Conservation (phyloP, 1,140 invertebrate species). For the Aricia agestis region DNA sequence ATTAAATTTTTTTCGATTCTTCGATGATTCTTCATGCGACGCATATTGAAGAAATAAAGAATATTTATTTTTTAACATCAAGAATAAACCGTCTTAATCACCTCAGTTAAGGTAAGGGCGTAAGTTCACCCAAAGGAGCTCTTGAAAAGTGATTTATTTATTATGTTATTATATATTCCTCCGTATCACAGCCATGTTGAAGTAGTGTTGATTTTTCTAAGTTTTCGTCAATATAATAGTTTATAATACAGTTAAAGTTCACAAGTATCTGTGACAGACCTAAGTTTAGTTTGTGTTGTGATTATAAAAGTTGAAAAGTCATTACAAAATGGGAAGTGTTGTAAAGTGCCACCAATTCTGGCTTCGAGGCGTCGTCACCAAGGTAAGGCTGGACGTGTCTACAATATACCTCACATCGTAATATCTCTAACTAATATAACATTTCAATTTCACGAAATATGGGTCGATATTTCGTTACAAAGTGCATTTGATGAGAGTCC, state of each 20-base stretch:
- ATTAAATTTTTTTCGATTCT: constrained; percentile 28
- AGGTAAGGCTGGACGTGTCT: constrained; percentile 75
- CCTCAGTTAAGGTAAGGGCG: constrained; percentile 73
- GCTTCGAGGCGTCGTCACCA: constrained; percentile 66
- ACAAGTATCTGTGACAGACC: constrained; percentile 74
- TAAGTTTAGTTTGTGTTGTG: constrained; percentile 74
- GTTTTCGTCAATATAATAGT: constrained; percentile 70
- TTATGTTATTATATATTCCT: constrained; percentile 71
- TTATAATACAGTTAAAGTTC: constrained; percentile 64
- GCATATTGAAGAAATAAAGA: constrained; percentile 62
- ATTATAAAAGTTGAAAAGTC: constrained; percentile 68
- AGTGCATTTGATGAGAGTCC: neutral
- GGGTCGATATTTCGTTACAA: constrained; percentile 6
- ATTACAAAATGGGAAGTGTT: constrained; percentile 72
- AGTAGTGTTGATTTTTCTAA: constrained; percentile 75
- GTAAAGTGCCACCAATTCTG: constrained; percentile 69
- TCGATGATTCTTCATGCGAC: constrained; percentile 58
- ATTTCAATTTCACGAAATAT: constrained; percentile 18
- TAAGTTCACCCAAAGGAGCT: constrained; percentile 69
- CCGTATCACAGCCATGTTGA: constrained; percentile 74
- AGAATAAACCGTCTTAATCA: constrained; percentile 68
- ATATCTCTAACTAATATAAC: constrained; percentile 36
- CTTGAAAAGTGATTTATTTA: constrained; percentile 72
- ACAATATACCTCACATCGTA: constrained; percentile 67
- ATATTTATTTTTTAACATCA: constrained; percentile 56